phyloP scores from a whole-genome alignment of 23 tunicate species.

The Aplidium turbinatum region DNA sequence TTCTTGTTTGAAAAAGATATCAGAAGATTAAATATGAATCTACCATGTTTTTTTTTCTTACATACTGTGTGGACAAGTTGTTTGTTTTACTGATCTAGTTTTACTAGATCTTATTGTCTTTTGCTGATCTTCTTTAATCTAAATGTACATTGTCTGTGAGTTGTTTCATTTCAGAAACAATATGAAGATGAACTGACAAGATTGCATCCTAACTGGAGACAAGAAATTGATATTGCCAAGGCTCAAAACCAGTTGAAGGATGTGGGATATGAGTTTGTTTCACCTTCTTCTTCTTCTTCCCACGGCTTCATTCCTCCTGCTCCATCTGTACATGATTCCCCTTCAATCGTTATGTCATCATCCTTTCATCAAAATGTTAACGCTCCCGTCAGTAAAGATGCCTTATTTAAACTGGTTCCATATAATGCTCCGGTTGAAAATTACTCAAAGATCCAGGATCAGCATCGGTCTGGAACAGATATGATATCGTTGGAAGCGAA shows the following conservation, averaged over 20 bases:
- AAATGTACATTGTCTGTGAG: background rate
- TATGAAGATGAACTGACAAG: constrained; percentile 65
- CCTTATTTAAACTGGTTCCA: constrained; percentile 45
- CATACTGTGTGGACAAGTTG: too few relatives aligned
- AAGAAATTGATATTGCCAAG: constrained; percentile 54
- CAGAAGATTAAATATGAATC: too few relatives aligned
- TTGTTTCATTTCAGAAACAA: constrained; percentile 34
- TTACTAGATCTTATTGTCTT: too few relatives aligned
- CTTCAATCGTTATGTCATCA: background rate
- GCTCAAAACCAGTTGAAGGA: constrained; percentile 70
- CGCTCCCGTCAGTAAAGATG: background rate
- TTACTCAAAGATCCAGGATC: background rate
- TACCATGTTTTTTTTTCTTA: too few relatives aligned
- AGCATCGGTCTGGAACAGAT: background rate
- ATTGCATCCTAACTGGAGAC: constrained; percentile 58
- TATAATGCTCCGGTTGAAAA: background rate
- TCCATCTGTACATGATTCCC: background rate
- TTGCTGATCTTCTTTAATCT: too few relatives aligned
- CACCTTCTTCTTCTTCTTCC: background rate
- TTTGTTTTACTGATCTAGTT: too few relatives aligned
- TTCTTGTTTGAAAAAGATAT: too few relatives aligned
- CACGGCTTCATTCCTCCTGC: background rate
- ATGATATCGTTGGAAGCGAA: background rate
- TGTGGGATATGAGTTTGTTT: constrained; percentile 19
- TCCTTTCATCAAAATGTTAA: background rate